Conservation (phyloP, 2,113 vertebrate species). For the Harpagus bidentatus region DNA sequence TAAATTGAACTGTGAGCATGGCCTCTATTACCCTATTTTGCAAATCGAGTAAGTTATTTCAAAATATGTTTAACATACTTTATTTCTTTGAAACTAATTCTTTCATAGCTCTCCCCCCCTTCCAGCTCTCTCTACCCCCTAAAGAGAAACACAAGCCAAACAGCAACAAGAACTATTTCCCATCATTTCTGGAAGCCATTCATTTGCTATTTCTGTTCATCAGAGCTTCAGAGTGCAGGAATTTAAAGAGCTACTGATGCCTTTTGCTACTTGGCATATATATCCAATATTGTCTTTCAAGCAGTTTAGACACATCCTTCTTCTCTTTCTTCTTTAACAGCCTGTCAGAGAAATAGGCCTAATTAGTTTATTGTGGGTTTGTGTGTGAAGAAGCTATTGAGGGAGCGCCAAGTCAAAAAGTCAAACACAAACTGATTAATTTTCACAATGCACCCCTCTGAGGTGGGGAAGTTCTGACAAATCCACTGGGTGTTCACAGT, state of each 20-base stretch:
- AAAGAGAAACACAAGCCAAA: constrained; percentile 61
- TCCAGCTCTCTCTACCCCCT: background rate
- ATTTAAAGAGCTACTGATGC: constrained; percentile 69
- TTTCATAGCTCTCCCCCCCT: background rate
- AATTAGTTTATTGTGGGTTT: constrained; percentile 62
- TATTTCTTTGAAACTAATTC: constrained; percentile 61
- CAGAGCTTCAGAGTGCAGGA: constrained; percentile 46
- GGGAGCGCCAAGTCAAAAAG: constrained; percentile 37
- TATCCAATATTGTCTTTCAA: constrained; percentile 56
- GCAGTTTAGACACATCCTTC: constrained; percentile 36
- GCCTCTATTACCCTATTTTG: constrained; percentile 34
- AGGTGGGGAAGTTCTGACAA: constrained; percentile 66
- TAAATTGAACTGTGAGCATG: constrained; percentile 20
- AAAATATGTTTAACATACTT: constrained; percentile 62
- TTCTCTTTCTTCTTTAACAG: constrained; percentile 56
- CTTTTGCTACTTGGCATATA: constrained; percentile 60
- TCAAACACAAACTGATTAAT: constrained; percentile 71
- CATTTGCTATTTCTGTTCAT: constrained; percentile 70
- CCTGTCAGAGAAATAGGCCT: constrained; percentile 53
- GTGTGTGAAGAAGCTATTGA: constrained; percentile 52
- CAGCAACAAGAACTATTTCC: constrained; percentile 41
- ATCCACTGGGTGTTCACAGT: constrained; percentile 57
- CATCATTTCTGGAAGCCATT: constrained; percentile 70
- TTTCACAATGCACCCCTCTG: constrained; percentile 67
- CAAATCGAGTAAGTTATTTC: constrained; percentile 49